phyloP scores from a whole-genome alignment of 1,140 invertebrate genomes.

The Coelopa frigida region DNA sequence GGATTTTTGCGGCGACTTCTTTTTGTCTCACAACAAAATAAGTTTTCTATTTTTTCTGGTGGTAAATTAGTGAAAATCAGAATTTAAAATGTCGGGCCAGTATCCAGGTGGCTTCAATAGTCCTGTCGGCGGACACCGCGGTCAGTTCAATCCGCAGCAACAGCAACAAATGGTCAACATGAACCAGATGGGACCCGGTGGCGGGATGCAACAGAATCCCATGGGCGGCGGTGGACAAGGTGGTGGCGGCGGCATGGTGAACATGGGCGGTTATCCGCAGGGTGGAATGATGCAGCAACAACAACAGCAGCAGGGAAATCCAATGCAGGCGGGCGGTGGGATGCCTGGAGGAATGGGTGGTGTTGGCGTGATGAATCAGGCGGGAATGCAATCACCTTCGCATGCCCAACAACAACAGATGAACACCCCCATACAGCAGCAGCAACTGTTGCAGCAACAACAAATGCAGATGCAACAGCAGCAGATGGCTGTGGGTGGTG shows the following conservation, averaged over 20 bases:
- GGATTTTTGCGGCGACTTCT: no score
- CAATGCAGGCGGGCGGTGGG: slow-evolving; percentile 7
- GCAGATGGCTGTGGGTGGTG: slow-evolving; percentile 13
- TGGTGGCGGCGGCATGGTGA: slow-evolving; percentile 32
- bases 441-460: no score
- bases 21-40: no score
- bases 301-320: slow-evolving; percentile 14
- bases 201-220: background rate
- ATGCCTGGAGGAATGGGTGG: slow-evolving; percentile 11
- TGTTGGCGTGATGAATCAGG: slow-evolving; percentile 1
- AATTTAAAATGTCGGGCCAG: slow-evolving; percentile 15
- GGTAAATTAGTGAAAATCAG: no score
- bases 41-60: no score
- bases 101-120: slow-evolving; percentile 17
- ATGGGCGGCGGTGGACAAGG: slow-evolving; percentile 22
- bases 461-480: slow-evolving; percentile 25
- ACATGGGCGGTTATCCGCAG: slow-evolving; percentile 20
- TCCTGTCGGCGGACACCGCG: slow-evolving; percentile 14
- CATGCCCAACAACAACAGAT: slow-evolving; percentile 8
- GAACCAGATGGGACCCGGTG: slow-evolving; percentile 19
- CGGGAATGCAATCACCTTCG: slow-evolving; percentile 10
- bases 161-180: slow-evolving; percentile 11
- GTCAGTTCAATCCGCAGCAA: slow-evolving; percentile 14
- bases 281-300: slow-evolving; percentile 20
- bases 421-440: background rate